A percentile compares a stretch with the other conserved stretches of the same genome.
phyloP scores from a whole-genome alignment of 1,140 invertebrate genomes.

The silkworm (Bombyx mori) region DNA sequence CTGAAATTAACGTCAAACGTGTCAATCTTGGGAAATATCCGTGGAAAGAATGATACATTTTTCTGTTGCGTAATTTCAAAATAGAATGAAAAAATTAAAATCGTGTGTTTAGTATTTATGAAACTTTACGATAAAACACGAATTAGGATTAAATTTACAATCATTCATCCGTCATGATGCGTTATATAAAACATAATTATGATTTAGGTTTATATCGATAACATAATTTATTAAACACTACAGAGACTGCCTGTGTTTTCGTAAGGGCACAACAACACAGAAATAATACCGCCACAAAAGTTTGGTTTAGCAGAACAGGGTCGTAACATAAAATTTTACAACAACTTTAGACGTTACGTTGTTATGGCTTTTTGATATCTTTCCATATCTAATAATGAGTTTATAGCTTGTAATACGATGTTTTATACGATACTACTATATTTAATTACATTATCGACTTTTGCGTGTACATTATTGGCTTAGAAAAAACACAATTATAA shows the following conservation, averaged over 20 bases:
- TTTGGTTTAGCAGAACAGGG: conserved; percentile 41
- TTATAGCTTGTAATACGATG: conserved; percentile 38
- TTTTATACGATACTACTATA: conserved; percentile 14
- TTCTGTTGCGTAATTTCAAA: too few relatives aligned
- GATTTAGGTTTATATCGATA: too few relatives aligned
- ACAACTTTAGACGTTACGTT: conserved; percentile 48
- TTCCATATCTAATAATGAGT: conserved; percentile 41
- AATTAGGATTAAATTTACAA: too few relatives aligned
- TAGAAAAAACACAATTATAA: neutral
- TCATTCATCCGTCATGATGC: too few relatives aligned
- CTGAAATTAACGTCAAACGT: conserved; percentile 13
- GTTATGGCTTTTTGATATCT: conserved; percentile 56
- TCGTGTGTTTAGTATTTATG: too few relatives aligned
- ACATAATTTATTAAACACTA: too few relatives aligned
- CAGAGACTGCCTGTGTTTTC: neutral
- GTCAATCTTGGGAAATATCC: conserved; percentile 1
- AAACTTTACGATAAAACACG: too few relatives aligned
- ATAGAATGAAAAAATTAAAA: too few relatives aligned
- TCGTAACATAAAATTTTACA: conserved; percentile 60
- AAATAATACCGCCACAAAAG: conserved; percentile 37
- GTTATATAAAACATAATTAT: too few relatives aligned
- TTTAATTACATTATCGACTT: conserved; percentile 6
- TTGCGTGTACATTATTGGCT: neutral
- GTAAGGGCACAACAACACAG: conserved; percentile 14
- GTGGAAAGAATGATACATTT: neutral